Conservation (phyloP, 2,797 vertebrate species). For the Cottoperca gobio region DNA sequence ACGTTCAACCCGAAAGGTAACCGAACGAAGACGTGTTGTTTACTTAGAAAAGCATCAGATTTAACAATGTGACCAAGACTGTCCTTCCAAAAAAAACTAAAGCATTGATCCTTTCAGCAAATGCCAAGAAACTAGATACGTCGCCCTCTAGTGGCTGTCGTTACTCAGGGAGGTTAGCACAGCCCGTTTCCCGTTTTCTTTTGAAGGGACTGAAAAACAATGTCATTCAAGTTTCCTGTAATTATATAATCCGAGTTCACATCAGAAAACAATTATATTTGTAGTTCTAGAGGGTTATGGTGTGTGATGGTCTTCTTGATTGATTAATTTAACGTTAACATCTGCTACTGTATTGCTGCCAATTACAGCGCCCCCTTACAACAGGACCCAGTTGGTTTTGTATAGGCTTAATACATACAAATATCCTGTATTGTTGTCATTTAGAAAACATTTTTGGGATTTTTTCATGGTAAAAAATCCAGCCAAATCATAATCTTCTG, state of each 20-base stretch:
- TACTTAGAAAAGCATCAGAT: neutral
- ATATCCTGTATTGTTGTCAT: neutral
- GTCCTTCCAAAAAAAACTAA: constrained; percentile 1
- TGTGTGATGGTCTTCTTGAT: neutral
- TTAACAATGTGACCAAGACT: neutral
- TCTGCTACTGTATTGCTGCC: neutral
- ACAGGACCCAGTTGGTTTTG: constrained; percentile 7
- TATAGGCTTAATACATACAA: constrained; percentile 10
- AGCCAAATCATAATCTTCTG: constrained; percentile 20
- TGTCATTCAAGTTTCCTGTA: neutral
- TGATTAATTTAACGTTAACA: constrained; percentile 18
- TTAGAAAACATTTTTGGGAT: neutral
- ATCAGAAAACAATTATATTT: neutral
- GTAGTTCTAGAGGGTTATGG: neutral
- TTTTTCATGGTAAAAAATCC: neutral
- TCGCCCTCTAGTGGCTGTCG: neutral
- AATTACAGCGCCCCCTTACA: neutral
- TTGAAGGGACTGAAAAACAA: neutral
- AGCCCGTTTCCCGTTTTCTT: constrained; percentile 3
- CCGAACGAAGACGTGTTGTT: constrained; percentile 5
- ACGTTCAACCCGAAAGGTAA: constrained; percentile 13
- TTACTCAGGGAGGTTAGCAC: neutral
- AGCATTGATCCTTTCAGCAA: neutral
- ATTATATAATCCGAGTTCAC: neutral
- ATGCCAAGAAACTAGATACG: neutral